These are phyloP conservation scores for Neoaliturus tenellus DNA, from an alignment of 2,888 invertebrate species.

Conservation along the genomic window DNA sequence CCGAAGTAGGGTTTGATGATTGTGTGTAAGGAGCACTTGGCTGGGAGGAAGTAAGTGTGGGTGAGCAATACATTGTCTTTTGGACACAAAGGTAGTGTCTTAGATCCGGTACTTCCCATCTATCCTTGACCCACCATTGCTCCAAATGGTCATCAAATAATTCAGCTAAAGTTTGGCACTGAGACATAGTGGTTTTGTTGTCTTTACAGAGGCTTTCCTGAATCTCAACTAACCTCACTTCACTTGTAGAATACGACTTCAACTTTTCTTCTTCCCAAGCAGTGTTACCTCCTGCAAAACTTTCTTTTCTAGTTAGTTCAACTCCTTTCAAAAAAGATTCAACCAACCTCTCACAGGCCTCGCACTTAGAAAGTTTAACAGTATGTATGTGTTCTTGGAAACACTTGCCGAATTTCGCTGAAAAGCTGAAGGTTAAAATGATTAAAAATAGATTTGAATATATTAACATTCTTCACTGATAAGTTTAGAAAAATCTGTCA, in stretches of 20 bases:
- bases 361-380: not conserved
- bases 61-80: not conserved
- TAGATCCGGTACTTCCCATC: not conserved
- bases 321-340: constrained; percentile 3
- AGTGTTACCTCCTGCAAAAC: not conserved
- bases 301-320: not conserved
- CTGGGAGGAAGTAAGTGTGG: not conserved
- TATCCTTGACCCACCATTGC: not conserved
- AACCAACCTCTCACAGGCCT: not conserved
- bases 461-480: too few species aligned
- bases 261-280: not conserved
- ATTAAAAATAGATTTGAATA: not conserved
- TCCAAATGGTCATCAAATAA: not conserved
- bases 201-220: not conserved
- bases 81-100: constrained; percentile 1
- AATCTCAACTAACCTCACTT: constrained; percentile 33
- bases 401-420: not conserved
- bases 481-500: too few species aligned
- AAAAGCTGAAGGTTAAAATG: not conserved
- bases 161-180: not conserved
- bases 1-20: not conserved
- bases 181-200: not conserved
- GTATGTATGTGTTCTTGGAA: not conserved
- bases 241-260: not conserved
- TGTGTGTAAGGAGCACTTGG: not conserved